Conservation (phyloP, 2,888 invertebrate genomes). For the Heliconius erato region DNA sequence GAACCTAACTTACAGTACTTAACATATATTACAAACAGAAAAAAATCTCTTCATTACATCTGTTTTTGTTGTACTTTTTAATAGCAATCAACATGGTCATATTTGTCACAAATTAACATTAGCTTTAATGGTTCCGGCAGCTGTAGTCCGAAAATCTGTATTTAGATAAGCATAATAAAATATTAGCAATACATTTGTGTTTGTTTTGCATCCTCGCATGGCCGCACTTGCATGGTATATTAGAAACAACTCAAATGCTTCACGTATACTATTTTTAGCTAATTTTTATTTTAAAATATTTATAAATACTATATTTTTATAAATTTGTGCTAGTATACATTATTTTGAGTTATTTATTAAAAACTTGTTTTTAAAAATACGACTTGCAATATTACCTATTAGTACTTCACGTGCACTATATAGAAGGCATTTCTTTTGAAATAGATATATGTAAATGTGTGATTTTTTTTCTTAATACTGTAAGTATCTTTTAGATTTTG, state of each 20-base stretch:
- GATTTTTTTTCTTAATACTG: conserved; percentile 17
- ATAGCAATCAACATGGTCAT: background rate
- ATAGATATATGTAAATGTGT: background rate
- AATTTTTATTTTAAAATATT: background rate
- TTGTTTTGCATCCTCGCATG: conserved; percentile 72
- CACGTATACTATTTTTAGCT: background rate
- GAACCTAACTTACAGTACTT: no score
- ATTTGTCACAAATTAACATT: conserved; percentile 39
- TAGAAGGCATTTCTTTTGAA: conserved; percentile 4
- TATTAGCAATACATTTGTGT: conserved; percentile 68
- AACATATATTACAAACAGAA: background rate
- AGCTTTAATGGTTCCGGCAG: conserved; percentile 49
- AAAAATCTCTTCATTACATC: background rate
- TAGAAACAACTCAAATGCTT: conserved; percentile 1
- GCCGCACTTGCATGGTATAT: conserved; percentile 48
- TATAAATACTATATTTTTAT: background rate
- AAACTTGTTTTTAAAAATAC: no score
- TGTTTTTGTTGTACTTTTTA: background rate
- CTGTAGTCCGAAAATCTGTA: conserved; percentile 40
- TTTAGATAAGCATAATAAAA: conserved; percentile 67
- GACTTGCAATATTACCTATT: background rate
- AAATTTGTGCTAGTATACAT: background rate
- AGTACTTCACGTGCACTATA: background rate
- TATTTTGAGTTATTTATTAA: background rate
- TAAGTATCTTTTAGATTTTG: conserved; percentile 28